Base-by-base conservation (phyloP, 2,888 invertebrate genomes). In the Apamea anceps region DNA sequence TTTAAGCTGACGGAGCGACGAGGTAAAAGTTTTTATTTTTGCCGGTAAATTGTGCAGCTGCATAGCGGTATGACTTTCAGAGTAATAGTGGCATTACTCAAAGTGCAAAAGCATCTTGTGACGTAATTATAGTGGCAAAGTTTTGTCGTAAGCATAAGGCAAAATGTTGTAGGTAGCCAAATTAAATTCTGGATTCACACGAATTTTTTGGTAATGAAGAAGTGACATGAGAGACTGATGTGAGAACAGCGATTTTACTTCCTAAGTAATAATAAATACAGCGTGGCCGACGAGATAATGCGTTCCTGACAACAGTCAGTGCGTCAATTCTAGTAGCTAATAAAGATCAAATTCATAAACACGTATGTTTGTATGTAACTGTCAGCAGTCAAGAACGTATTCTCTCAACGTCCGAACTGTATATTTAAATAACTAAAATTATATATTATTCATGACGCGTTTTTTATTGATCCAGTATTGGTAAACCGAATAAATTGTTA, bases 11-110 rank as follows among this genome's bases (percentile, higher is more conserved):
- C 28, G 37, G 25, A 37, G 75, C 72, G 37, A n/a, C 18, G 57
- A 48, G 71, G 28, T 62, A 57, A 72, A 82, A 37, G 12, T 51
- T 82, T 72, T 79, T 54, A 79, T n/a, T 25, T 65, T 79, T 5
- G 2, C n/a, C 25, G 7, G 13, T 42, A 76, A 76, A 75, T 63
- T 65, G 73, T 73, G 66, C 32, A 67, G 28, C 54, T 74, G 65
- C 51, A 74, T 37, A 72, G 1, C 42, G n/a, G 25, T 65, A 60
- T 60, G 60, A 77, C 28, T 81, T 57, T 37, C 6, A 63, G 10
- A 82, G 66, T 67, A 45, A 73, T 76, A 51, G 37, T 57, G 28
- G 45, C 32, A 71, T 70, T 37, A 71, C 28, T 73, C 21, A 60
- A 48, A 57, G 42, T 28, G 57, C 73, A 78, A 79, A 72, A 73